Evolutionary conservation across 2,888 invertebrate genomes (phyloP).

Genomic region (Noctua janthina): DNA sequence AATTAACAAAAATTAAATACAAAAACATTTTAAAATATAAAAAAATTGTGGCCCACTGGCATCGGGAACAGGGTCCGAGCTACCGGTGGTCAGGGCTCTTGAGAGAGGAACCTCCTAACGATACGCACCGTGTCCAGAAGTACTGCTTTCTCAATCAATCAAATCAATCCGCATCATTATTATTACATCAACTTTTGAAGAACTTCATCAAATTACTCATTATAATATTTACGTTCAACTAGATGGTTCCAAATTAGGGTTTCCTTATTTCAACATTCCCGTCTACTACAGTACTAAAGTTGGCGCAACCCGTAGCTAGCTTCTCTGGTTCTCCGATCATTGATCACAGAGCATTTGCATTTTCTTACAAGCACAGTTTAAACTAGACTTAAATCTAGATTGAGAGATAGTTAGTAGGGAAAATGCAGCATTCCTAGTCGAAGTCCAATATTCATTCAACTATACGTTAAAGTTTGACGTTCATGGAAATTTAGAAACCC

Average conservation of each 20-base stretch:
- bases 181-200: not conserved
- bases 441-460: slow-evolving; percentile 41
- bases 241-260: not conserved
- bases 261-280: not conserved
- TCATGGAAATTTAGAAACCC: slow-evolving; percentile 10
- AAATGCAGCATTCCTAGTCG: slow-evolving; percentile 33
- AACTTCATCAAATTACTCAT: not conserved
- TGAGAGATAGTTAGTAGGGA: slow-evolving; percentile 45
- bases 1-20: too few species aligned
- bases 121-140: too few species aligned
- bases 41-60: too few species aligned
- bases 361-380: slow-evolving; percentile 52
- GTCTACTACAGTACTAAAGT: slow-evolving; percentile 2
- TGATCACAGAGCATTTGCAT: slow-evolving; percentile 61
- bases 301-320: slow-evolving; percentile 20
- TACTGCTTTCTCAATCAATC: too few species aligned
- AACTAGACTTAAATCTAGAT: slow-evolving; percentile 47
- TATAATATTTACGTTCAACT: not conserved
- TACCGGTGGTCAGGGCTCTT: too few species aligned
- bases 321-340: slow-evolving; percentile 36
- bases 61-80: too few species aligned
- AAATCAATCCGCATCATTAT: not conserved
- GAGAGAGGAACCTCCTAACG: too few species aligned
- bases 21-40: too few species aligned
- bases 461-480: not conserved